phyloP scores from a whole-genome alignment of 2,113 vertebrate species.

The Pteruthius melanotis region DNA sequence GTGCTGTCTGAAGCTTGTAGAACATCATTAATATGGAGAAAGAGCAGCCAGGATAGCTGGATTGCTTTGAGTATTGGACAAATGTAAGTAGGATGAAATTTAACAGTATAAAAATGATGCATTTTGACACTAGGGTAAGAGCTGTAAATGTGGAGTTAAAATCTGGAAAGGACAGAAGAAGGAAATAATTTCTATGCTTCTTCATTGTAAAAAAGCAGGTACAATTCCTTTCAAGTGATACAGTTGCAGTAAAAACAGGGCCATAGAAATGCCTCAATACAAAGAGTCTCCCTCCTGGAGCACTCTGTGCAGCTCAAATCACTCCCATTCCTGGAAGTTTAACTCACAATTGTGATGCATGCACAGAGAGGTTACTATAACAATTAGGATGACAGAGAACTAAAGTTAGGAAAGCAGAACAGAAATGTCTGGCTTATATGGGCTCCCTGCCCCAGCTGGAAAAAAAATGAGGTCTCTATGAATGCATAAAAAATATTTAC shows the following conservation, averaged over 20 bases:
- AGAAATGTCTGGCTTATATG: neutral
- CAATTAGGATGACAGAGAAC: neutral
- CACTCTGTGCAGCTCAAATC: neutral
- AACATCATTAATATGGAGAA: neutral
- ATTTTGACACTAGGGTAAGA: neutral
- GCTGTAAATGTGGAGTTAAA: neutral
- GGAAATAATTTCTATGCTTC: neutral
- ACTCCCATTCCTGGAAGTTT: neutral
- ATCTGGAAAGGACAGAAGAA: neutral
- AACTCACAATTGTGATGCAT: neutral
- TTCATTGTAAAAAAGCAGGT: neutral
- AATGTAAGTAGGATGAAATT: neutral
- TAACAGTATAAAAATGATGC: neutral
- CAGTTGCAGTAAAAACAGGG: neutral
- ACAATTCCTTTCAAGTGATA: neutral
- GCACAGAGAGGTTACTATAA: neutral
- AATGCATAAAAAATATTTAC: neutral
- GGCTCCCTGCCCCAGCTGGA: neutral
- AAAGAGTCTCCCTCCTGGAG: neutral
- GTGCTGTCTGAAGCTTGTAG: neutral
- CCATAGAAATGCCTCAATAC: neutral
- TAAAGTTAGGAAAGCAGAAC: neutral
- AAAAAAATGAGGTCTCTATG: neutral
- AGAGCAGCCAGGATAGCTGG: neutral
- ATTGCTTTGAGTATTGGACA: neutral